phyloP scores from a whole-genome alignment of 2,113 vertebrate species.

The Labeo rohita region DNA sequence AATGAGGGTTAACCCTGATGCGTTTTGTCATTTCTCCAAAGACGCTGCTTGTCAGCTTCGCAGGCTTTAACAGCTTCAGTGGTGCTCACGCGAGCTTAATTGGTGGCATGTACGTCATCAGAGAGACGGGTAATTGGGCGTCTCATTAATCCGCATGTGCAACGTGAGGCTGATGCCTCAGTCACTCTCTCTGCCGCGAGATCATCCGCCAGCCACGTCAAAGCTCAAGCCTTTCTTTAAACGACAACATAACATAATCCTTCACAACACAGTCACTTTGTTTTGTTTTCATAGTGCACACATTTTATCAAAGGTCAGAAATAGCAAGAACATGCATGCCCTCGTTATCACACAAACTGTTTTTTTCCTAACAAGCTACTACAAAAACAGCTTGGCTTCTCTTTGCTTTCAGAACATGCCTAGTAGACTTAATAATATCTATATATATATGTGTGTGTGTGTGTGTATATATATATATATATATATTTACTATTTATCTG shows the following conservation, averaged over 20 bases:
- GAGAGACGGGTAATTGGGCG: slow-evolving; percentile 34
- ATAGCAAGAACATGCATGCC: slow-evolving; percentile 3
- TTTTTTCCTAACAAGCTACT: background rate
- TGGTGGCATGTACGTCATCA: slow-evolving; percentile 42
- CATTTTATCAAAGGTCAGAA: slow-evolving; percentile 36
- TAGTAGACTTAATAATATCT: background rate
- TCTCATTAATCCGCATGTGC: slow-evolving; percentile 18
- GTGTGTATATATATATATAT: too few relatives aligned
- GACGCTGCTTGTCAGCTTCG: slow-evolving; percentile 11
- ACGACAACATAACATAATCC: slow-evolving; percentile 1
- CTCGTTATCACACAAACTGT: background rate
- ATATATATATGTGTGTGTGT: too few relatives aligned
- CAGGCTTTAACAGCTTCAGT: slow-evolving; percentile 35
- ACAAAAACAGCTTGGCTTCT: background rate
- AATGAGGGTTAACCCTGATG: slow-evolving; percentile 43
- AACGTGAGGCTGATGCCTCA: slow-evolving; percentile 33
- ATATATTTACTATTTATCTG: too few relatives aligned
- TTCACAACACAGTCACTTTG: background rate
- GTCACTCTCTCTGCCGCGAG: slow-evolving; percentile 20
- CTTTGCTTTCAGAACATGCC: background rate
- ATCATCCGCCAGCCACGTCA: background rate
- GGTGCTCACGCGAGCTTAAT: slow-evolving; percentile 33
- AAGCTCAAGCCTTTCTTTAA: background rate
- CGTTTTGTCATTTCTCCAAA: slow-evolving; percentile 33
- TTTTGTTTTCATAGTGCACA: background rate